phyloP scores from a whole-genome alignment of 2,888 invertebrate genomes.

The Julus scanicus region DNA sequence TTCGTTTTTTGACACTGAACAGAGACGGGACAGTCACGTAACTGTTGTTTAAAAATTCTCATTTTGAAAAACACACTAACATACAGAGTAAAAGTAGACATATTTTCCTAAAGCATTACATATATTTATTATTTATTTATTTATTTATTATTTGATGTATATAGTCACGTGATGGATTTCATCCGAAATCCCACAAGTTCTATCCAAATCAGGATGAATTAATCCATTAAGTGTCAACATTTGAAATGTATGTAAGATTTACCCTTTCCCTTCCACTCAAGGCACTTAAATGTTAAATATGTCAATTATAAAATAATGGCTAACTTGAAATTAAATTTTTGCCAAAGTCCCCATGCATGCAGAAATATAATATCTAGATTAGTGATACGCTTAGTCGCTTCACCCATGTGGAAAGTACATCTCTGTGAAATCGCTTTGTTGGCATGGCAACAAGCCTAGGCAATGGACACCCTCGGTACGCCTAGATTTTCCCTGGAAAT shows the following conservation, averaged over 20 bases:
- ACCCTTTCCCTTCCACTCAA: not conserved
- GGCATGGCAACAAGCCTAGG: not conserved
- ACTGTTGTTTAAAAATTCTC: no score
- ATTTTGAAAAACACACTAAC: no score
- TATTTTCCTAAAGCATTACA: no score
- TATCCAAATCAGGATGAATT: no score
- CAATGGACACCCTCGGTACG: not conserved
- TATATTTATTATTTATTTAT: no score
- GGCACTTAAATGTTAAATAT: not conserved
- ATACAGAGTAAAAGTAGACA: no score
- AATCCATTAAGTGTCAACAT: no score
- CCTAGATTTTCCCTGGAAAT: not conserved
- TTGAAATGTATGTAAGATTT: not conserved
- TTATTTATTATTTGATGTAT: no score
- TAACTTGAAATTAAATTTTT: not conserved
- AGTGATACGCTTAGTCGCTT: not conserved
- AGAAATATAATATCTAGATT: not conserved
- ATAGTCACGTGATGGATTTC: no score
- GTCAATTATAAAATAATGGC: not conserved
- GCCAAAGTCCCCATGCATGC: not conserved
- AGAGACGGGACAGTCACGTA: no score
- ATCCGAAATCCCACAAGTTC: no score
- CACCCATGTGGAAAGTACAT: not conserved
- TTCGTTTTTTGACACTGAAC: no score
- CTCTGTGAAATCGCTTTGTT: not conserved